A percentile compares a stretch with the other conserved stretches of the same genome.
These are phyloP conservation scores for Raja brachyura DNA, from an alignment of 2,113 vertebrate species.

Conservation along the genomic window DNA sequence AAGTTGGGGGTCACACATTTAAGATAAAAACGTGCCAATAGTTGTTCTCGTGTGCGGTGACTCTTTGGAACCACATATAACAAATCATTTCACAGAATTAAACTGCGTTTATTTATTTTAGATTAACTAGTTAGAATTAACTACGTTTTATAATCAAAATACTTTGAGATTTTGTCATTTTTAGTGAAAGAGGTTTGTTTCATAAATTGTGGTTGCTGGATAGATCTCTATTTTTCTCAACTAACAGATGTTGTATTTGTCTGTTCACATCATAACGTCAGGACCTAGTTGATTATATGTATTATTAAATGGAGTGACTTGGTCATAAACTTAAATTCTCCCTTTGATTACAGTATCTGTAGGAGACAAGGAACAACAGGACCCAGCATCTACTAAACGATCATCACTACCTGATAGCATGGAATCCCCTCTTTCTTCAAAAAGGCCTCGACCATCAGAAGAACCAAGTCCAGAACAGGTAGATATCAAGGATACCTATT, in stretches of 20 bases:
- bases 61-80: no score
- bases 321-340: slow-evolving; percentile 41
- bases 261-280: slow-evolving; percentile 48
- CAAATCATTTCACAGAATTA: neutral
- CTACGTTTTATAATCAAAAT: neutral
- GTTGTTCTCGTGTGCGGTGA: no score
- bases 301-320: slow-evolving; percentile 50
- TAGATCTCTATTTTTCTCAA: neutral
- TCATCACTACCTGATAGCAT: slow-evolving; percentile 71
- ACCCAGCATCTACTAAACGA: slow-evolving; percentile 73
- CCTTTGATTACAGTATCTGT: slow-evolving; percentile 40
- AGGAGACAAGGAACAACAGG: slow-evolving; percentile 78
- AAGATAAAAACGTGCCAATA: no score
- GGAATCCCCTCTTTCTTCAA: slow-evolving; percentile 74
- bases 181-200: no score
- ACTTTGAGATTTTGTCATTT: neutral
- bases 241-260: slow-evolving; percentile 45
- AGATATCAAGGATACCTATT: slow-evolving; percentile 44
- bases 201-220: neutral
- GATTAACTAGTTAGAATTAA: neutral
- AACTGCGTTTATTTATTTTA: neutral
- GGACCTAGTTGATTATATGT: slow-evolving; percentile 47
- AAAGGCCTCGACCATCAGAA: slow-evolving; percentile 80
- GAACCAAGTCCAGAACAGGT: slow-evolving; percentile 87
- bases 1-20: no score